Evolutionary conservation across 2,113 vertebrate genomes (phyloP), one percentile per base, ranked within the genome.

Genomic region (Callipepla californica): DNA sequence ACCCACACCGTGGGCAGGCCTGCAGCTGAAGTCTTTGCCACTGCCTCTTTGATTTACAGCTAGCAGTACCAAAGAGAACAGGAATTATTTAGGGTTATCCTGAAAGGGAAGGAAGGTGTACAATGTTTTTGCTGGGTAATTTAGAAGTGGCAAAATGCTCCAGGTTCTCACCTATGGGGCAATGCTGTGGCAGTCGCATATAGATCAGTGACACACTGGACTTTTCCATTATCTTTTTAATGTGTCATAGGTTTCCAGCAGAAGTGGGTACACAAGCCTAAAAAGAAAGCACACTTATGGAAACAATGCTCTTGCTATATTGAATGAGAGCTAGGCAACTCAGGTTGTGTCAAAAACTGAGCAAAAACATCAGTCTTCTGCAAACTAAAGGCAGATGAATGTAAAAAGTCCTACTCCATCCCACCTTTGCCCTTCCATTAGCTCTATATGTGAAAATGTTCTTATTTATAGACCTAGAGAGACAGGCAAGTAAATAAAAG

Each of bases 401-500:
- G 13, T 25, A 55, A 20, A 0, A 65, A 92, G 79, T 55, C 82
- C 44, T 69, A 8, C 22, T 58, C 30, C 44, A 50, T 32, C 78
- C 53, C 26, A 84, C 75, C 86, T 89, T 80, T 73, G 65, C 34
- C 48, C 82, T 78, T 90, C 66, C 55, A 50, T 72, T 63, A 68
- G 65, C 65, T 65, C 55, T 6, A 19, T 20, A 28, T 13, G 38
- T 77, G 73, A 63, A 83, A 86, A 57, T 15, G 58, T 18, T 58
- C 58, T 76, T 32, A 72, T 91, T 80, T 82, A 75, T 9, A 62
- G 68, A 30, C 21, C 25, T 15, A 16, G 4, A 69, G 55, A 34
- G 69, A 51, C 50, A 78, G 69, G 38, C 36, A 32, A 73, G 85
- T 21, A 87, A 92, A 92, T 48, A 80, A 65, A 87, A 62, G 65